A percentile compares a stretch with the other conserved stretches of the same genome.
phyloP scores from a whole-genome alignment of 92 coral and sea anemone species.

The Palythoa heliodiscus region DNA sequence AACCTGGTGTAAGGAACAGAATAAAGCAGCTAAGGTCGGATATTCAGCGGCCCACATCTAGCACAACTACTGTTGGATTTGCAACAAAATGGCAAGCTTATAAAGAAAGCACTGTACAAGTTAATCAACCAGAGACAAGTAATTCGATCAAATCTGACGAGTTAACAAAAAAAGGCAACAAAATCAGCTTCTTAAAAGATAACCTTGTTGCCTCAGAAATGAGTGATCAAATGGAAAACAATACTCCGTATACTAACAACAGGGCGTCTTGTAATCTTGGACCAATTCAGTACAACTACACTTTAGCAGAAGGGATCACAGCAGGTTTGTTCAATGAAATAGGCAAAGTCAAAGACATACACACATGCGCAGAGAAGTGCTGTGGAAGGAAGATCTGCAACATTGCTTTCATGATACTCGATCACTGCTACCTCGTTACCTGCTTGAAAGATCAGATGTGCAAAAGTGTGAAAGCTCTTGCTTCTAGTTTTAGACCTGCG shows the following conservation, averaged over 20 bases:
- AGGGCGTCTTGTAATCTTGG: constrained; percentile 58
- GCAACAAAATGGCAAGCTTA: neutral
- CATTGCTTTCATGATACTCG: constrained; percentile 88
- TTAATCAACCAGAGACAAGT: neutral
- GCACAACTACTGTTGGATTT: neutral
- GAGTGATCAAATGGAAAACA: neutral
- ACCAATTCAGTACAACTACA: constrained; percentile 71
- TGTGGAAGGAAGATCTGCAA: constrained; percentile 84
- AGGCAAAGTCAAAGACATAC: constrained; percentile 65
- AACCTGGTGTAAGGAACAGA: neutral
- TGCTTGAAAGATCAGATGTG: constrained; percentile 75
- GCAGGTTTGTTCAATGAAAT: constrained; percentile 90
- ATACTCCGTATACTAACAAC: neutral
- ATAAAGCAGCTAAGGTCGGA: constrained; percentile 17
- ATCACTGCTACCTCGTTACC: constrained; percentile 85
- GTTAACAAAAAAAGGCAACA: neutral
- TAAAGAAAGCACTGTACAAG: neutral
- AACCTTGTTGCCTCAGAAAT: neutral
- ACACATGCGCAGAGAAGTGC: constrained; percentile 73
- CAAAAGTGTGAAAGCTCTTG: constrained; percentile 84
- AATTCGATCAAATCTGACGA: neutral
- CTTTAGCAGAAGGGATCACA: constrained; percentile 78
- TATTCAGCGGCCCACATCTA: neutral
- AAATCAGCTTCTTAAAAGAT: neutral
- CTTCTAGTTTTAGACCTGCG: constrained; percentile 85